Conservation (phyloP, 1,140 invertebrate species). For the Drosophila murphyi region DNA sequence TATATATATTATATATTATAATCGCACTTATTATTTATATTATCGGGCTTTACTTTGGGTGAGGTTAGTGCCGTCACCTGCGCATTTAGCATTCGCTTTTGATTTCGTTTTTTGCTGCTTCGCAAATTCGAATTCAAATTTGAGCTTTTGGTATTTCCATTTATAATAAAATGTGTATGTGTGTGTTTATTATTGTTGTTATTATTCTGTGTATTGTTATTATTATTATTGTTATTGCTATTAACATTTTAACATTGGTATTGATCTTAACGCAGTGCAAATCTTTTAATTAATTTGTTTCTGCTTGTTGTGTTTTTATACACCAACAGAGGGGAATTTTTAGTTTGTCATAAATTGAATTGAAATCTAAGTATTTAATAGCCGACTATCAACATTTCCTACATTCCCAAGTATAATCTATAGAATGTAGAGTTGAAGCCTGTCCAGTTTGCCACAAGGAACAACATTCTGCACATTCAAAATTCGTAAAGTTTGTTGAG, state of each 20-base stretch:
- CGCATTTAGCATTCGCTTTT: constrained; percentile 2
- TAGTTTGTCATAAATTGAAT: neutral
- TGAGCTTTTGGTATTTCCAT: neutral
- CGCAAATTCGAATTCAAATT: neutral
- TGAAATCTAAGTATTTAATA: no score
- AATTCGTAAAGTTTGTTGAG: no score
- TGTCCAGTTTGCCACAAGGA: no score
- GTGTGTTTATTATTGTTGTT: neutral
- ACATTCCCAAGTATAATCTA: no score
- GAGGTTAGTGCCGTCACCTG: constrained; percentile 16
- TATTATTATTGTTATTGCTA: constrained; percentile 17
- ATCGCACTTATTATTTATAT: neutral
- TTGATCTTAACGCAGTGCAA: constrained; percentile 1
- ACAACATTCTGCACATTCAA: no score
- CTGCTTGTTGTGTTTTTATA: constrained; percentile 2
- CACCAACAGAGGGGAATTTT: neutral
- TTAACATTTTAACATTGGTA: constrained; percentile 9
- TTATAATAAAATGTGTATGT: neutral
- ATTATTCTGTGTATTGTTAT: constrained; percentile 3
- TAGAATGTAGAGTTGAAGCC: no score
- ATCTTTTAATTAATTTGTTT: constrained; percentile 44
- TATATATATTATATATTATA: neutral
- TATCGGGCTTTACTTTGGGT: neutral
- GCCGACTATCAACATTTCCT: no score
- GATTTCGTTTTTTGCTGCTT: neutral